A percentile compares a stretch with the other conserved stretches of the same genome.
These are phyloP conservation scores for Andrena cerasifolii DNA, from an alignment of 1,140 invertebrate species.

Conservation along the genomic window DNA sequence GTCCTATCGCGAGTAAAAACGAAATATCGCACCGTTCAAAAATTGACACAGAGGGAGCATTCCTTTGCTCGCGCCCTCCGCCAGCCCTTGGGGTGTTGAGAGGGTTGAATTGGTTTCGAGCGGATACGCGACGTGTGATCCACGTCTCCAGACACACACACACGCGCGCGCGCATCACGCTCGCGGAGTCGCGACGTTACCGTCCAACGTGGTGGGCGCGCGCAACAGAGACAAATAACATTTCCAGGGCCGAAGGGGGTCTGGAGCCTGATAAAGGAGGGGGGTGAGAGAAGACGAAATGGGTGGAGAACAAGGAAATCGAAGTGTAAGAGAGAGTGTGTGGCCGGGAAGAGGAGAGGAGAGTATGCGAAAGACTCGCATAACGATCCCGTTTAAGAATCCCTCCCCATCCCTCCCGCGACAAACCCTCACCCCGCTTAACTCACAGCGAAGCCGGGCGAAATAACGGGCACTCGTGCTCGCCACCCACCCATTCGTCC, in stretches of 20 bases:
- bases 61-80: not conserved
- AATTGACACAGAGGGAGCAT: conserved; percentile 4
- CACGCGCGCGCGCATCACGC: not conserved
- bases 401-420: conserved; percentile 32
- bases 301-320: conserved; percentile 52
- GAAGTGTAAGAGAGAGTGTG: conserved; percentile 53
- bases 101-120: conserved; percentile 10
- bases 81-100: not conserved
- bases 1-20: not conserved
- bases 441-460: conserved; percentile 52
- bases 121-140: conserved; percentile 53
- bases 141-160: not conserved
- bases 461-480: conserved; percentile 72
- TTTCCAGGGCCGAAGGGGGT: conserved; percentile 9
- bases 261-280: not conserved
- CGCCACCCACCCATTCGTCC: conserved; percentile 62
- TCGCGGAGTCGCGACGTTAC: not conserved
- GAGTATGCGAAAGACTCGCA: conserved; percentile 74
- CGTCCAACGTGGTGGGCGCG: not conserved
- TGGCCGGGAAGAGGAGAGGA: conserved; percentile 49
- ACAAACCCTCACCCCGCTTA: conserved; percentile 12
- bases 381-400: conserved; percentile 82
- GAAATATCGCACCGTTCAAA: conserved; percentile 2
- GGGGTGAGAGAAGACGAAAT: conserved; percentile 35
- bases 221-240: conserved; percentile 1